Evolutionary conservation across 2,888 invertebrate species (phyloP).

Genomic region (Trimorus sp.): DNA sequence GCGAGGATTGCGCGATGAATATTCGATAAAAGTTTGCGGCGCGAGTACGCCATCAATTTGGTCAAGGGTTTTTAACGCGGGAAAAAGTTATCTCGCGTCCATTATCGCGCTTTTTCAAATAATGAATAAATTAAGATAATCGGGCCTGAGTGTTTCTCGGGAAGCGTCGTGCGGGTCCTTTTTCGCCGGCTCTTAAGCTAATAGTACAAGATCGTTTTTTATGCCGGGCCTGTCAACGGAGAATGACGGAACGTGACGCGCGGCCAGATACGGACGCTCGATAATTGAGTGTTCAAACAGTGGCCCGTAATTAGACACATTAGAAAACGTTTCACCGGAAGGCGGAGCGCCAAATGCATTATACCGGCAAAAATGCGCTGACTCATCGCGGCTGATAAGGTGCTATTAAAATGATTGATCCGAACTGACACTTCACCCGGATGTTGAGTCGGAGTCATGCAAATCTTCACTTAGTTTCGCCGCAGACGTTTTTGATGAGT

Average conservation of each 20-base stretch:
- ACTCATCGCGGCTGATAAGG: conserved; percentile 73
- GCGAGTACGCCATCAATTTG: not conserved
- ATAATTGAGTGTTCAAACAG: conserved; percentile 76
- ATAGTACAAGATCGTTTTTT: conserved; percentile 44
- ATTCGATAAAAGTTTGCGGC: not conserved
- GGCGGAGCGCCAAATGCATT: conserved; percentile 68
- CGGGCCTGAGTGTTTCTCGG: conserved; percentile 44
- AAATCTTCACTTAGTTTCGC: too few species aligned
- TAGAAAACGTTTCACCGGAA: conserved; percentile 58
- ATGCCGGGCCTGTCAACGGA: conserved; percentile 33
- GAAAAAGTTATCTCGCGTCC: conserved; percentile 4
- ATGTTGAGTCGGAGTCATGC: too few species aligned
- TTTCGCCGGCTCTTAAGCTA: conserved; percentile 54
- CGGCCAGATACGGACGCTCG: conserved; percentile 72
- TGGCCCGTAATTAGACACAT: conserved; percentile 75
- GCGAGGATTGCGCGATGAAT: not conserved
- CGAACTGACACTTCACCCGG: too few species aligned
- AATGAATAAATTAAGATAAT: conserved; percentile 56
- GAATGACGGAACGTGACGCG: conserved; percentile 42
- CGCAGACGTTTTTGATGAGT: too few species aligned
- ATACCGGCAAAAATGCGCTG: conserved; percentile 63
- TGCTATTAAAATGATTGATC: conserved; percentile 59
- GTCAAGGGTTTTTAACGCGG: conserved; percentile 7
- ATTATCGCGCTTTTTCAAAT: conserved; percentile 43
- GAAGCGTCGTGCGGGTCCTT: conserved; percentile 31